Conservation (phyloP, 2,888 invertebrate genomes). For the Chymomyza amoena region DNA sequence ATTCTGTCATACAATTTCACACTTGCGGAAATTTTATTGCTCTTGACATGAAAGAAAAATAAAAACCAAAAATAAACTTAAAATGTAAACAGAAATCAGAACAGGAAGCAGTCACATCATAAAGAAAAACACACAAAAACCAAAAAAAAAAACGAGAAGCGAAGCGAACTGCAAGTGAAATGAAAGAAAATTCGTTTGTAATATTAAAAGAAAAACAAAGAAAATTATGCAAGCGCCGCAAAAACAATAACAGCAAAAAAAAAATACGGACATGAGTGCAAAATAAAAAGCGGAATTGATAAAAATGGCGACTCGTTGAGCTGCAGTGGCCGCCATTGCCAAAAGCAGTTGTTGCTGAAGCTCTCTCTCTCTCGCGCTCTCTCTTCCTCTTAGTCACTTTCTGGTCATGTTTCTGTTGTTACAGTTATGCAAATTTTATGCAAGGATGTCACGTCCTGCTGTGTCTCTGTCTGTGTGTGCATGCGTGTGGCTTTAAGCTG, state of each 20-base stretch:
- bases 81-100: constrained; percentile 69
- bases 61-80: constrained; percentile 51
- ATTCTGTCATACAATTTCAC: background rate
- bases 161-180: background rate
- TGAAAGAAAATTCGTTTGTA: constrained; percentile 53
- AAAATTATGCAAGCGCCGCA: constrained; percentile 70
- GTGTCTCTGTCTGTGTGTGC: background rate
- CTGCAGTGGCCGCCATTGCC: constrained; percentile 33
- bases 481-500: constrained; percentile 63
- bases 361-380: background rate
- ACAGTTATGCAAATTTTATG: constrained; percentile 72
- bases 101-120: constrained; percentile 44
- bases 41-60: constrained; percentile 38
- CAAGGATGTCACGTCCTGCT: constrained; percentile 70
- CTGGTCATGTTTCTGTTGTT: constrained; percentile 36
- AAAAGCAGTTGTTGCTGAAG: background rate
- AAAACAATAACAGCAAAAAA: constrained; percentile 10
- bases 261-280: constrained; percentile 1
- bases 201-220: constrained; percentile 65
- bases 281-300: constrained; percentile 50
- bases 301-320: constrained; percentile 56
- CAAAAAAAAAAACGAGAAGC: constrained; percentile 16
- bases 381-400: background rate
- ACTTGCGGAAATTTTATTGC: constrained; percentile 59
- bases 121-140: background rate